Conservation (phyloP, 2,888 invertebrate genomes). For the Linnaemya vulpina region DNA sequence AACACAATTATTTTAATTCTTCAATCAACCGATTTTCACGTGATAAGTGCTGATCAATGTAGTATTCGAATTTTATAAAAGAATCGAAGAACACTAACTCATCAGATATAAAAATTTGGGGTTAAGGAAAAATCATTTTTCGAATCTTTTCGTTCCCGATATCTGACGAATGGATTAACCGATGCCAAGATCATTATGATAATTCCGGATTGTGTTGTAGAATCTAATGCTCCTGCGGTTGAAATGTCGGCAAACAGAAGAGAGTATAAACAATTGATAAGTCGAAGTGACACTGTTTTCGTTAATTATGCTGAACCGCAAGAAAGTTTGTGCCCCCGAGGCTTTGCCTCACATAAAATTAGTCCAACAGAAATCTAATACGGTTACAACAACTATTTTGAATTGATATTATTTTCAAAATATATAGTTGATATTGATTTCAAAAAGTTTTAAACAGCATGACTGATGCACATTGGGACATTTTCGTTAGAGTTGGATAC, state of each 20-base stretch:
- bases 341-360: background rate
- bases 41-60: too few relatives aligned
- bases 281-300: background rate
- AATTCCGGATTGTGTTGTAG: background rate
- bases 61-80: too few relatives aligned
- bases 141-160: too few relatives aligned
- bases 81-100: too few relatives aligned
- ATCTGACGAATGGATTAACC: too few relatives aligned
- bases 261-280: background rate
- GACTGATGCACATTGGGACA: background rate
- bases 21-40: too few relatives aligned
- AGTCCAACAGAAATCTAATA: background rate
- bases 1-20: too few relatives aligned
- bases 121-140: too few relatives aligned
- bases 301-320: conserved; percentile 7
- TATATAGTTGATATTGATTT: background rate
- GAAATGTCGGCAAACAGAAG: background rate
- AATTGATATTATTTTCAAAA: background rate
- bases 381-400: background rate
- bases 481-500: background rate
- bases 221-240: background rate
- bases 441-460: background rate
- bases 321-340: background rate
- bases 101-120: too few relatives aligned
- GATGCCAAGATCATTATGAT: background rate